Percentiles rank a stretch among this genome's conserved stretches.
Evolutionary conservation across 2,888 invertebrate genomes (phyloP).

Genomic region (Cerceris rybyensis): DNA sequence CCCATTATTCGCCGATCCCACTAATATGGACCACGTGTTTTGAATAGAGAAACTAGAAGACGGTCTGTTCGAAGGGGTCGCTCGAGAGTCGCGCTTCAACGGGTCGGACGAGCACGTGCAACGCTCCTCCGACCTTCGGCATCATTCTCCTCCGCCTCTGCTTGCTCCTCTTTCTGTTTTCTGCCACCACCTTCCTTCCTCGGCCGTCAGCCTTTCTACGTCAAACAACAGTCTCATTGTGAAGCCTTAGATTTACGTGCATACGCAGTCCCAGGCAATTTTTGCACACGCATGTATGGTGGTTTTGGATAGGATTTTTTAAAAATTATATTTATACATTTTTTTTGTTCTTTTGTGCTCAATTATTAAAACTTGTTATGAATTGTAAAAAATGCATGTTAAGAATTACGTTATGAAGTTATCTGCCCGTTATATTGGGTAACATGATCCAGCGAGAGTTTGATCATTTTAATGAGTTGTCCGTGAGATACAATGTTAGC

Average conservation of each 20-base stretch:
- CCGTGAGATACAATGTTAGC: too few species aligned
- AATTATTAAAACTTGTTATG: too few species aligned
- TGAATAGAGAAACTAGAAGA: slow-evolving; percentile 63
- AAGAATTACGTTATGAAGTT: too few species aligned
- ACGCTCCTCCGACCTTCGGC: slow-evolving; percentile 57
- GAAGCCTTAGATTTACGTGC: slow-evolving; percentile 50
- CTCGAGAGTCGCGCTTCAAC: slow-evolving; percentile 55
- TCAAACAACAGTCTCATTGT: slow-evolving; percentile 72
- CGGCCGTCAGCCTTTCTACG: slow-evolving; percentile 60
- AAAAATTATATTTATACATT: background rate
- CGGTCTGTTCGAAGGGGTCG: slow-evolving; percentile 48
- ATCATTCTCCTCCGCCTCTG: slow-evolving; percentile 41
- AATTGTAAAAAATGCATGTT: too few species aligned
- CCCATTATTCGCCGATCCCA: slow-evolving; percentile 70
- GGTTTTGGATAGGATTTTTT: too few species aligned
- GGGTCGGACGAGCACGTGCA: slow-evolving; percentile 65
- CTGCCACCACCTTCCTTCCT: slow-evolving; percentile 43
- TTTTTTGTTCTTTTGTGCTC: background rate
- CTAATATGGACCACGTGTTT: slow-evolving; percentile 76
- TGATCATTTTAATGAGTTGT: too few species aligned
- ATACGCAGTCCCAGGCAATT: slow-evolving; percentile 31
- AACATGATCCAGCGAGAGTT: too few species aligned
- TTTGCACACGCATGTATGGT: slow-evolving; percentile 26
- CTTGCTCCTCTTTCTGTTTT: slow-evolving; percentile 40
- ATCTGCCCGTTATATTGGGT: too few species aligned